Base-by-base conservation (phyloP, 2,888 invertebrate genomes). In the Merodon equestris region DNA sequence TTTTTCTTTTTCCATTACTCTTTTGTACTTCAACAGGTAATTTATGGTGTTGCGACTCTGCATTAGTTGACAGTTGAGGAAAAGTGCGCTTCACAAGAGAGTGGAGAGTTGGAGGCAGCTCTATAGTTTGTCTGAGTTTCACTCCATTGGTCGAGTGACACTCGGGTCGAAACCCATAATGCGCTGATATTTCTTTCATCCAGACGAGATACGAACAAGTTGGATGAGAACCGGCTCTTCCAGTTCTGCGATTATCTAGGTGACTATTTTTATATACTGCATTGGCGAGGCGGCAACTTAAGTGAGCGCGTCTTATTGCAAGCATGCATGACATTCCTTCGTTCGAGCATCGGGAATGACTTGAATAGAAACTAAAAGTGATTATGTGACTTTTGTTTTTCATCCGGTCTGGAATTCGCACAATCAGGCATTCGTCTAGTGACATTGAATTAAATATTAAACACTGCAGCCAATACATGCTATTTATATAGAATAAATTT, bases 191-290 rank as follows among this genome's bases (percentile, higher is more conserved):
- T 27, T 27, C 27, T 27, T 27, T 27, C 7, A 27, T 27, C 27
- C 27, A 27, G 27, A 27, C 27, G 27, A 27, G 2, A 27, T 7
- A 27, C 27, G 27, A 27, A 27, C 38, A 53, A 64, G 64, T 60
- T 40, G 58, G 57, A 61, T 54, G 42, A 50, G 54, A 87, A 87
- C 87, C 86, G 86, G 87, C 86, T 87, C 86, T 86, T 86, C 87
- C 87, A 87, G 87, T 87, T 87, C 84, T 84, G 85, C 85, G 87
- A 86, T 87, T 86, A 87, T 87, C 87, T 87, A 86, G 87, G 87
- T 87, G 86, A 87, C 87, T 82, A 77, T 76, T 76, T 76, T 71
- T 72, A 51, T 68, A 64, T 74, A 60, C 42, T 51, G 34, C 48
- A 53, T 34, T 44, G 68, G n/a, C n/a, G n/a, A n/a, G n/a, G n/a